Evolutionary conservation across 1,140 invertebrate species (phyloP).

Genomic region (Drosophila triauraria): DNA sequence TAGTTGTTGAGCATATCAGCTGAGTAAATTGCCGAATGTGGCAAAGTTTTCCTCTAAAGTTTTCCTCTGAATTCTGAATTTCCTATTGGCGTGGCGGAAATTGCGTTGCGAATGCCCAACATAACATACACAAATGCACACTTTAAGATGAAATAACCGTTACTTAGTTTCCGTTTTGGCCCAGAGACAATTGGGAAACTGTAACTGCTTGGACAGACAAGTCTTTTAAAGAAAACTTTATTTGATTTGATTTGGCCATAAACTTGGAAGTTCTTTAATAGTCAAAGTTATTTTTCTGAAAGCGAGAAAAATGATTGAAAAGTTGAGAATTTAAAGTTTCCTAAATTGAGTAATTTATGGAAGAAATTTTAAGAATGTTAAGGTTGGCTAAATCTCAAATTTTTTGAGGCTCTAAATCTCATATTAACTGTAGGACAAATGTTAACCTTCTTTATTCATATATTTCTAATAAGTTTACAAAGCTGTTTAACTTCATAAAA

Average conservation of each 20-base stretch:
- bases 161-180: slow-evolving; percentile 71
- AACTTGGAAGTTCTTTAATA: slow-evolving; percentile 25
- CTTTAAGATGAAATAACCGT: slow-evolving; percentile 56
- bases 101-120: slow-evolving; percentile 56
- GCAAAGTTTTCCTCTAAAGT: slow-evolving; percentile 48
- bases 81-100: slow-evolving; percentile 56
- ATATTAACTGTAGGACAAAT: not conserved
- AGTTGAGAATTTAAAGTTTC: not conserved
- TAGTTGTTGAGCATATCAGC: slow-evolving; percentile 70
- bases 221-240: slow-evolving; percentile 63
- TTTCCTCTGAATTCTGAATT: slow-evolving; percentile 28
- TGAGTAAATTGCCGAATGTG: slow-evolving; percentile 40
- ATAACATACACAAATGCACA: slow-evolving; percentile 35
- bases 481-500: not conserved
- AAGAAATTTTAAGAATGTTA: not conserved
- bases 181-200: slow-evolving; percentile 39
- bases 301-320: slow-evolving; percentile 9
- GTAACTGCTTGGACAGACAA: slow-evolving; percentile 15
- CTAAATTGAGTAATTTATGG: not conserved
- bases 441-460: not conserved
- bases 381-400: no score
- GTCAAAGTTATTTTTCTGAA: slow-evolving; percentile 21
- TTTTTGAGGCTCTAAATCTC: no score
- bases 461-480: not conserved
- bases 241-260: slow-evolving; percentile 44